Conservation (phyloP, 2,113 vertebrate genomes). For the Procavia capensis region DNA sequence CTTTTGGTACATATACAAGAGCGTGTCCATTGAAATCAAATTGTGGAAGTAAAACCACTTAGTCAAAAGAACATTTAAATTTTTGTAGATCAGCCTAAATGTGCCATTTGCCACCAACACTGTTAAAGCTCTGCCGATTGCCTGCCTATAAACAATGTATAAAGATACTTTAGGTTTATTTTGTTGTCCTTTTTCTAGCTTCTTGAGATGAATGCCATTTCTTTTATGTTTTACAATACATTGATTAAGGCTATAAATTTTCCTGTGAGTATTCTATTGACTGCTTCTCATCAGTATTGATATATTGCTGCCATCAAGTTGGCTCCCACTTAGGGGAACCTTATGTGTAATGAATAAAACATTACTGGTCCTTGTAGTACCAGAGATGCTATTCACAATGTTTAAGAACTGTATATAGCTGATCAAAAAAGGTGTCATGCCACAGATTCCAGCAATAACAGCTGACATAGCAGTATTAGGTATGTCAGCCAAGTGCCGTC, state of each 20-base stretch:
- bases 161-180: neutral
- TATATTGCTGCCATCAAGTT: neutral
- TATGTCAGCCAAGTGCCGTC: too few relatives aligned
- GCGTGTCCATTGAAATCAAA: neutral
- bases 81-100: neutral
- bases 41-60: neutral
- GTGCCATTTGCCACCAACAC: neutral
- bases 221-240: neutral
- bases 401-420: neutral
- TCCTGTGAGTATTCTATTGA: neutral
- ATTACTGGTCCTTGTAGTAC: neutral
- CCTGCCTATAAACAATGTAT: neutral
- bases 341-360: neutral
- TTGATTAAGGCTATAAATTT: neutral
- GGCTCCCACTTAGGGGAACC: neutral
- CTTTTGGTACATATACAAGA: neutral
- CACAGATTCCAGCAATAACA: neutral
- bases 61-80: neutral
- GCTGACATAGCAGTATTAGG: neutral
- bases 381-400: neutral
- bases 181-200: neutral
- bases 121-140: neutral
- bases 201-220: neutral
- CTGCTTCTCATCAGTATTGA: neutral
- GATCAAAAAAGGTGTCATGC: neutral